Percentiles rank a stretch among this genome's conserved stretches.
Conservation (phyloP, 2,888 invertebrate genomes). For the Dicyrtoma fusca region DNA sequence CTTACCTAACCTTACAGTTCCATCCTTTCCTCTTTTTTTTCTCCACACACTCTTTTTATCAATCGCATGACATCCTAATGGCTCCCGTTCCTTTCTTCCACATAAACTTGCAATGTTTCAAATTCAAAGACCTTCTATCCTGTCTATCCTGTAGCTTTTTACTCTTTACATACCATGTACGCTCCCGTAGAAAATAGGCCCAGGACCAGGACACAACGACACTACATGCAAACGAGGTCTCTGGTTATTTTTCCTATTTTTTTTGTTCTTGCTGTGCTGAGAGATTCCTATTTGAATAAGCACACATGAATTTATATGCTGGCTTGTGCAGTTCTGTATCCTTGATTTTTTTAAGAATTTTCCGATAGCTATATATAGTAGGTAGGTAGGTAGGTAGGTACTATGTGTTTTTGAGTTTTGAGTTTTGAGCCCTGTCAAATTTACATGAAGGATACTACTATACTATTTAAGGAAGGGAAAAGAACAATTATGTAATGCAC, state of each 20-base stretch:
- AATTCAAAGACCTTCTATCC: neutral
- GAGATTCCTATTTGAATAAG: neutral
- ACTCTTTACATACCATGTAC: neutral
- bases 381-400: no score
- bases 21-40: neutral
- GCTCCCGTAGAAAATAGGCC: neutral
- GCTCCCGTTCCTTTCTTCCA: neutral
- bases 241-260: neutral
- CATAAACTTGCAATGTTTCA: no score
- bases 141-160: neutral
- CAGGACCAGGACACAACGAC: neutral
- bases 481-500: slow-evolving; percentile 12
- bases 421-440: no score
- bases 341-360: no score
- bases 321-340: no score
- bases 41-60: slow-evolving; percentile 18
- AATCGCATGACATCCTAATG: slow-evolving; percentile 26
- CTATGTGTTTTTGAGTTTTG: no score
- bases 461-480: no score
- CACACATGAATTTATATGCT: neutral
- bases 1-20: neutral
- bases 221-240: neutral
- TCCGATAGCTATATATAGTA: no score
- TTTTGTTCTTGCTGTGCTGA: no score
- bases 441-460: no score